Percentiles rank a stretch among this genome's conserved stretches.
These are phyloP conservation scores for Dasypogon diadema DNA, from an alignment of 2,888 invertebrate genomes.

Conservation along the genomic window DNA sequence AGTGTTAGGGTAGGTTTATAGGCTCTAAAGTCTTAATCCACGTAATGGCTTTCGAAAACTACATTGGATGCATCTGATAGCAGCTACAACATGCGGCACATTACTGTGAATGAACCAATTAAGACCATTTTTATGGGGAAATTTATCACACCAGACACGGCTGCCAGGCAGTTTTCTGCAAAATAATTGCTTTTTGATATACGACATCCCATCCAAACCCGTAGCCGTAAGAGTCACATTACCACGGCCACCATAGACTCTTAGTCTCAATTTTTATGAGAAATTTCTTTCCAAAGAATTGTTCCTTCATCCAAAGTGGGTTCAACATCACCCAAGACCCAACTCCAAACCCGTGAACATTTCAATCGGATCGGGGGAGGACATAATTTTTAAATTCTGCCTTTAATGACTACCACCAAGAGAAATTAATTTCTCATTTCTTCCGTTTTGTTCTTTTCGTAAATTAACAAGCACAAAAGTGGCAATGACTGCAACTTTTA, in stretches of 20 bases:
- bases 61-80: too few species aligned
- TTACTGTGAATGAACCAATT: too few species aligned
- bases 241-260: not conserved
- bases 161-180: not conserved
- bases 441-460: conserved; percentile 37
- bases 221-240: not conserved
- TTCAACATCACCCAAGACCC: not conserved
- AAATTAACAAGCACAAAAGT: conserved; percentile 45
- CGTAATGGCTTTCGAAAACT: too few species aligned
- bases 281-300: not conserved
- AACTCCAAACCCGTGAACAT: not conserved
- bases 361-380: not conserved
- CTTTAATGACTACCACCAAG: conserved; percentile 22
- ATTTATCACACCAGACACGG: not conserved
- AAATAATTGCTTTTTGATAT: not conserved
- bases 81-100: too few species aligned
- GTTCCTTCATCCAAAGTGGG: not conserved
- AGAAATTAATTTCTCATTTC: conserved; percentile 46
- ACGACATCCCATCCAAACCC: not conserved
- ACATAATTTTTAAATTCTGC: conserved; percentile 32
- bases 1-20: too few species aligned
- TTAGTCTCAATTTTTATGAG: not conserved
- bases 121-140: not conserved
- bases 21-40: too few species aligned
- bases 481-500: conserved; percentile 44